Evolutionary conservation across 2,888 invertebrate genomes (phyloP), one percentile per base, ranked within the genome.

Genomic region (Andrena dorsata): DNA sequence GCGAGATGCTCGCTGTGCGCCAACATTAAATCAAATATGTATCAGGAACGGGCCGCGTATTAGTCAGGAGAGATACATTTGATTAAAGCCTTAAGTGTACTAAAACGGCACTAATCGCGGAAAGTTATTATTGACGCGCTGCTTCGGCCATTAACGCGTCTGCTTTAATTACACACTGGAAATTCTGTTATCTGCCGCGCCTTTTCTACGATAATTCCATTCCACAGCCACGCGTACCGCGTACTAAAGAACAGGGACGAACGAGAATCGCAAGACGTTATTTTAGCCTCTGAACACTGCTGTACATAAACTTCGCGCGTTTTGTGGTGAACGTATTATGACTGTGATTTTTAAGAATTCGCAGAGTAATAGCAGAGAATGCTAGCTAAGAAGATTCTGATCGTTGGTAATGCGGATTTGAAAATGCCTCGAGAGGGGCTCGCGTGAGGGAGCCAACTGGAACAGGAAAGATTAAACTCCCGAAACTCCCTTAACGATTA

Each of bases 401-500:
- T 41, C 41, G 41, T 41, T 41, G 16, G 41, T 41, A 41, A 41
- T 16, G 41, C 41, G 41, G 41, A 8, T 10, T 23, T 23, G 23
- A 56, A n/a, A 51, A 20, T n/a, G 20, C 5, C 16, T 20, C 2
- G 51, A 20, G 2, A 7, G 35, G 2, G 7, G 6, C 56, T 2
- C 13, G 10, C 28, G 13, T 13, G 53, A 32, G 2, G 28, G 28
- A 56, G n/a, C 8, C 28, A 28, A 32, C 7, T 35, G 32, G 32
- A 32, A 26, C 1, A 2, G 30, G 58, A 35, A 68, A 6, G 41
- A 47, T 68, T 72, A 73, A 79, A 68, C 79, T 71, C 28, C 41
- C 30, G 64, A 53, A 82, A 65, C 71, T 58, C 88, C 82, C 85
- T 83, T 86, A 89, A 86, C 87, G 86, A 86, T 88, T 90, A 91